phyloP scores from a whole-genome alignment of 2,888 invertebrate species.

The Pseudococcus longispinus region DNA sequence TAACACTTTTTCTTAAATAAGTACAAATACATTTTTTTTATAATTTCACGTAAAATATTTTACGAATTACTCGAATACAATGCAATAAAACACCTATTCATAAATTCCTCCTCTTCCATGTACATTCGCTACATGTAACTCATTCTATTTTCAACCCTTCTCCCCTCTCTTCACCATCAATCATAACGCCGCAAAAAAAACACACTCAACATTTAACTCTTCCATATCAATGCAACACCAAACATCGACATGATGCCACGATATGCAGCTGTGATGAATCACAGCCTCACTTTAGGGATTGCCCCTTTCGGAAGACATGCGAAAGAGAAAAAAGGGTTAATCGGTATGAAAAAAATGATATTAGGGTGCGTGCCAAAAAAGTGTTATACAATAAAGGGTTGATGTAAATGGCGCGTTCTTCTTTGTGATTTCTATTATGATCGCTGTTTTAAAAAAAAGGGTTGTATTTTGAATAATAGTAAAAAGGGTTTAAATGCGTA shows the following conservation, averaged over 20 bases:
- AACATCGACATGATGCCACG: slow-evolving; percentile 10
- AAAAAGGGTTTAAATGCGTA: slow-evolving; percentile 51
- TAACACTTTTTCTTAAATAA: too few relatives aligned
- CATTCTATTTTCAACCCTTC: background rate
- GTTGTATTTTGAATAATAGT: slow-evolving; percentile 47
- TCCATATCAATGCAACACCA: background rate
- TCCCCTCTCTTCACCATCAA: background rate
- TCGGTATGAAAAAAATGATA: slow-evolving; percentile 10
- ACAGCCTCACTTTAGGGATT: background rate
- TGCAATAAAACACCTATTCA: background rate
- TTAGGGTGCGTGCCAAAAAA: slow-evolving; percentile 48
- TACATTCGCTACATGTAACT: background rate
- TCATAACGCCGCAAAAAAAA: background rate
- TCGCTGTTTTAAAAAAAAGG: slow-evolving; percentile 45
- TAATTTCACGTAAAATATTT: too few relatives aligned
- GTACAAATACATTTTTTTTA: too few relatives aligned
- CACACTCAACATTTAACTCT: background rate
- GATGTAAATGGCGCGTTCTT: slow-evolving; percentile 49
- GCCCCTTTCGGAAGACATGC: background rate
- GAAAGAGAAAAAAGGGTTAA: slow-evolving; percentile 19
- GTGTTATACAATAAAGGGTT: slow-evolving; percentile 47
- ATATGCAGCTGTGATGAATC: slow-evolving; percentile 27
- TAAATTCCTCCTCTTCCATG: background rate
- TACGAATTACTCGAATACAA: background rate
- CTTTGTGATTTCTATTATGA: slow-evolving; percentile 34